Evolutionary conservation across 1,140 invertebrate species (phyloP).

Genomic region (Panagrolaimus sp.): DNA sequence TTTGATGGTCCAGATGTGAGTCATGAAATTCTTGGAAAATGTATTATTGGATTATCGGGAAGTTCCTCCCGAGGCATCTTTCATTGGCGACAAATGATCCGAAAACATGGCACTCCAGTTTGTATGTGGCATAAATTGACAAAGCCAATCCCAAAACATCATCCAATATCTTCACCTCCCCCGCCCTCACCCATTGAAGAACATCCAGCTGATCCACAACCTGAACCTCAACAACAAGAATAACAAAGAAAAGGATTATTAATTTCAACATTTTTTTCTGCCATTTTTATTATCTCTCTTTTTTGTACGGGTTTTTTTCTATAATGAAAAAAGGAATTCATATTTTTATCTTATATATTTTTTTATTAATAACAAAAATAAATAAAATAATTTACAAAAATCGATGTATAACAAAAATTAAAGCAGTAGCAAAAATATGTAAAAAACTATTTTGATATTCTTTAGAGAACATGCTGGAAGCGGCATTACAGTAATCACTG

Average conservation of each 20-base stretch:
- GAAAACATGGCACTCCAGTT: conserved; percentile 21
- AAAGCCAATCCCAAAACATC: not conserved
- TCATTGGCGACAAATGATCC: conserved; percentile 35
- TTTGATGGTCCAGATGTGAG: not conserved
- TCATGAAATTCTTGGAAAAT: conserved; percentile 25
- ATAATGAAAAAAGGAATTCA: too few relatives aligned
- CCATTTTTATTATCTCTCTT: too few relatives aligned
- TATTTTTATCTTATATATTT: too few relatives aligned
- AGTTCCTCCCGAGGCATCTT: conserved; percentile 10
- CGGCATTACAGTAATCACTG: conserved; percentile 34
- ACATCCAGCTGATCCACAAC: not conserved
- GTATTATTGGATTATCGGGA: conserved; percentile 21
- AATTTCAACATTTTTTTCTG: too few relatives aligned
- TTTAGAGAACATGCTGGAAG: too few relatives aligned
- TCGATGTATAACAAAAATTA: too few relatives aligned
- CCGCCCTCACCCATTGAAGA: not conserved
- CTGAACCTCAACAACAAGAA: not conserved
- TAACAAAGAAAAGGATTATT: too few relatives aligned
- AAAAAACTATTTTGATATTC: too few relatives aligned
- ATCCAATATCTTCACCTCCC: not conserved
- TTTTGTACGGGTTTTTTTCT: too few relatives aligned
- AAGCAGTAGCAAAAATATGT: too few relatives aligned
- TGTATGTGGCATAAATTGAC: conserved; percentile 25
- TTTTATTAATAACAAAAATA: too few relatives aligned
- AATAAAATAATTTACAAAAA: too few relatives aligned